These are phyloP conservation scores for Burhinus oedicnemus DNA, from an alignment of 2,113 vertebrate species.

Conservation along the genomic window DNA sequence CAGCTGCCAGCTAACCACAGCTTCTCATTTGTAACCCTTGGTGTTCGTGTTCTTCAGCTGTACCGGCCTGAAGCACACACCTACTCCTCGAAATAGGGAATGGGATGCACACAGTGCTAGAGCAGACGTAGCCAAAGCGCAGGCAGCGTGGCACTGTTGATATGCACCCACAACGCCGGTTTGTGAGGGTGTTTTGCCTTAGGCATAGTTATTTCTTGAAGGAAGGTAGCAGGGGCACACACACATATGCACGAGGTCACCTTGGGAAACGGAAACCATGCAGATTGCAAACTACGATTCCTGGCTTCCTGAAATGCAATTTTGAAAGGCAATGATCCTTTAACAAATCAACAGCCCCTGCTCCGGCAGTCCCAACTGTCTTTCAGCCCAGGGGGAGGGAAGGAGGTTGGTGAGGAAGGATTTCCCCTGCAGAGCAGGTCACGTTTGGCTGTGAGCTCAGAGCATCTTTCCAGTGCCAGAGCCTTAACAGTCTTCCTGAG, in stretches of 20 bases:
- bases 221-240: not conserved
- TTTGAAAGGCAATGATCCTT: not conserved
- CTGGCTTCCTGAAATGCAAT: not conserved
- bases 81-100: not conserved
- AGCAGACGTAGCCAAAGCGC: accelerated
- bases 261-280: not conserved
- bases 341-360: not conserved
- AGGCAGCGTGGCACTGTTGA: accelerated
- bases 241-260: not conserved
- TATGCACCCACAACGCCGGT: accelerated
- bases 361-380: not conserved
- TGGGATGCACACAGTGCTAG: not conserved
- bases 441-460: not conserved
- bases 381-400: not conserved
- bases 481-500: not conserved
- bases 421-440: not conserved
- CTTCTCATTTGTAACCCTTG: not conserved
- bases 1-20: not conserved
- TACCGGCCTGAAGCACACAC: not conserved
- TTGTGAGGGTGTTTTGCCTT: not conserved
- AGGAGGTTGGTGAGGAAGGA: not conserved
- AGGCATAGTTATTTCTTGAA: accelerated
- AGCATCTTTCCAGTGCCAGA: not conserved
- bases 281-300: not conserved
- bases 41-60: not conserved